Percentiles rank a stretch among this genome's conserved stretches.
Evolutionary conservation across 2,888 invertebrate species (phyloP).

Genomic region (Amphipyra tragopoginis): DNA sequence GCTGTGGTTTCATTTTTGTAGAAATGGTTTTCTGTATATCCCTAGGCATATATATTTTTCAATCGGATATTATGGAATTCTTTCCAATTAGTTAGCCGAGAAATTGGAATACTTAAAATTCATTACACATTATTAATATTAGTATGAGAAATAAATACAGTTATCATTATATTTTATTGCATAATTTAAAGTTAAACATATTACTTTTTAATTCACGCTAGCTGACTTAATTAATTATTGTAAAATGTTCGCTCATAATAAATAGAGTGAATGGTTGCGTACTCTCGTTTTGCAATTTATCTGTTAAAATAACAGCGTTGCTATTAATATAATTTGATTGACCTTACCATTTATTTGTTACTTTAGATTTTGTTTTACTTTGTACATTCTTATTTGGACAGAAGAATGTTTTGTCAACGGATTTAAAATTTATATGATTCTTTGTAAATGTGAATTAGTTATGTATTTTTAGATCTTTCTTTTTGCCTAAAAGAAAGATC

Average conservation of each 20-base stretch:
- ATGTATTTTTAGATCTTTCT: background rate
- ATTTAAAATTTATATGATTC: background rate
- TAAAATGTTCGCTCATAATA: constrained; percentile 32
- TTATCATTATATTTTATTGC: too few species aligned
- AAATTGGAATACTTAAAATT: too few species aligned
- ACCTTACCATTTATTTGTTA: constrained; percentile 25
- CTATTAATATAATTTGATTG: constrained; percentile 22
- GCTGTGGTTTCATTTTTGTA: too few species aligned
- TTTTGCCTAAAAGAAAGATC: too few species aligned
- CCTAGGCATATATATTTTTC: too few species aligned
- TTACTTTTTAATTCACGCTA: constrained; percentile 38
- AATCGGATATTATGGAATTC: too few species aligned
- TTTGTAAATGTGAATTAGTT: background rate
- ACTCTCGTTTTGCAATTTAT: constrained; percentile 33
- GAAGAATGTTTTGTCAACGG: background rate
- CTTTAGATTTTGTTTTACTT: background rate
- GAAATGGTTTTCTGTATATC: too few species aligned
- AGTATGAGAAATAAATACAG: too few species aligned
- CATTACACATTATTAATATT: too few species aligned
- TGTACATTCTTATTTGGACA: constrained; percentile 1
- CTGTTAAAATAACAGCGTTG: constrained; percentile 29
- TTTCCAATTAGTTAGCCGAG: too few species aligned
- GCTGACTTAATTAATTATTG: constrained; percentile 34
- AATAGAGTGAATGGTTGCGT: constrained; percentile 38
- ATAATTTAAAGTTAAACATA: constrained; percentile 1